Conservation (phyloP, 2,888 invertebrate species). For the Hypomecis punctinalis region DNA sequence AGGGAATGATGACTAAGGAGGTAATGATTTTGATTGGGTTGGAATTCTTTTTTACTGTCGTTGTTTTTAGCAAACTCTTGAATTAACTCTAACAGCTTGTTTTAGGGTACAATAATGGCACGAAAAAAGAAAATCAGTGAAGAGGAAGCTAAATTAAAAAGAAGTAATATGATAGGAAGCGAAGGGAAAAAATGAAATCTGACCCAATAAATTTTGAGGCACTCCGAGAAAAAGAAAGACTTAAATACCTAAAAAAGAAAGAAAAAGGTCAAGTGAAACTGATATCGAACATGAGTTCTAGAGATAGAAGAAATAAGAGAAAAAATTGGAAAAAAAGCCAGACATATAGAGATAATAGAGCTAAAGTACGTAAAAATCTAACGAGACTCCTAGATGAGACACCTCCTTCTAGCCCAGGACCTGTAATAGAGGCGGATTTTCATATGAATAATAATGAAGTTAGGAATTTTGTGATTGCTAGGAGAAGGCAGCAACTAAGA, state of each 20-base stretch:
- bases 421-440: too few species aligned
- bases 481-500: too few species aligned
- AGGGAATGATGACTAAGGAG: too few species aligned
- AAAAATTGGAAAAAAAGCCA: constrained; percentile 41
- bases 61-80: too few species aligned
- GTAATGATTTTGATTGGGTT: too few species aligned
- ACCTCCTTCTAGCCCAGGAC: too few species aligned
- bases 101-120: too few species aligned
- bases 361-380: constrained; percentile 34
- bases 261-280: too few species aligned
- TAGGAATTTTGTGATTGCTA: too few species aligned
- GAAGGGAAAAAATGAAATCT: constrained; percentile 39
- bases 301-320: constrained; percentile 38
- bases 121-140: constrained; percentile 17
- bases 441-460: too few species aligned
- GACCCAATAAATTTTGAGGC: constrained; percentile 34
- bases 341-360: constrained; percentile 36
- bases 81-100: too few species aligned
- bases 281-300: constrained; percentile 33
- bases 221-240: constrained; percentile 38
- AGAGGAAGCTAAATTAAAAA: constrained; percentile 31
- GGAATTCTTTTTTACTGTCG: too few species aligned
- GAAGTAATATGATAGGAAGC: constrained; percentile 41
- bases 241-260: constrained; percentile 40
- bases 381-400: constrained; percentile 20